Conservation (phyloP, 2,888 invertebrate genomes). For the Napeogenes sylphis region DNA sequence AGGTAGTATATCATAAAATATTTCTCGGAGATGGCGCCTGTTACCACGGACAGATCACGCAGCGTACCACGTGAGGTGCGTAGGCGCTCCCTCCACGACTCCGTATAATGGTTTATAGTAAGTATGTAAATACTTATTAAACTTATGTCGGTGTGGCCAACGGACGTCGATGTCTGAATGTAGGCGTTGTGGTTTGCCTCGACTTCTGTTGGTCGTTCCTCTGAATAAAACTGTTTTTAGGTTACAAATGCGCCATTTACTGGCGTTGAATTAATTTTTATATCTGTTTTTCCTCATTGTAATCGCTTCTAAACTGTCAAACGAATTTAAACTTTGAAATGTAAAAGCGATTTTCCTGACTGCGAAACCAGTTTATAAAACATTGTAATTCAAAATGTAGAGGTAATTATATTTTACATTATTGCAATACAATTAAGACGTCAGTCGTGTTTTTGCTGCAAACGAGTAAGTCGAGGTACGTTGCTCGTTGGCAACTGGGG, state of each 20-base stretch:
- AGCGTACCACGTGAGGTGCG: conserved; percentile 29
- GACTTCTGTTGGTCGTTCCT: conserved; percentile 66
- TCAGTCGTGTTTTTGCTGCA: conserved; percentile 63
- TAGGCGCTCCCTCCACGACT: conserved; percentile 33
- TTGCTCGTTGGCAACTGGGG: conserved; percentile 49
- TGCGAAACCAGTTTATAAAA: conserved; percentile 9
- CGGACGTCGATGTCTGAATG: conserved; percentile 31
- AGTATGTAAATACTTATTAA: conserved; percentile 49
- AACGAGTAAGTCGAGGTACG: conserved; percentile 54
- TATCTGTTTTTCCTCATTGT: conserved; percentile 7
- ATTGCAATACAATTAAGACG: conserved; percentile 69
- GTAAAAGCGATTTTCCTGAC: conserved; percentile 13
- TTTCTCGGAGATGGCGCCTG: conserved; percentile 34
- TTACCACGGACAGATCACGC: conserved; percentile 35
- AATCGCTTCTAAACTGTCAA: neutral
- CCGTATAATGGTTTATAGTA: conserved; percentile 37
- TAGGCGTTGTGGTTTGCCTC: conserved; percentile 73
- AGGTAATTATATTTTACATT: conserved; percentile 56
- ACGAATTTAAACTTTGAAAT: conserved; percentile 9
- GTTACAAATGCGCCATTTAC: conserved; percentile 48
- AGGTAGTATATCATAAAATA: conserved; percentile 29
- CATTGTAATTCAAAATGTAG: conserved; percentile 38
- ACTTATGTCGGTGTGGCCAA: conserved; percentile 40
- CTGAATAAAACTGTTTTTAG: conserved; percentile 63
- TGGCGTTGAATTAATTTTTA: conserved; percentile 45